Evolutionary conservation across 2,113 vertebrate genomes (phyloP).

Genomic region (Xiphias gladius): DNA sequence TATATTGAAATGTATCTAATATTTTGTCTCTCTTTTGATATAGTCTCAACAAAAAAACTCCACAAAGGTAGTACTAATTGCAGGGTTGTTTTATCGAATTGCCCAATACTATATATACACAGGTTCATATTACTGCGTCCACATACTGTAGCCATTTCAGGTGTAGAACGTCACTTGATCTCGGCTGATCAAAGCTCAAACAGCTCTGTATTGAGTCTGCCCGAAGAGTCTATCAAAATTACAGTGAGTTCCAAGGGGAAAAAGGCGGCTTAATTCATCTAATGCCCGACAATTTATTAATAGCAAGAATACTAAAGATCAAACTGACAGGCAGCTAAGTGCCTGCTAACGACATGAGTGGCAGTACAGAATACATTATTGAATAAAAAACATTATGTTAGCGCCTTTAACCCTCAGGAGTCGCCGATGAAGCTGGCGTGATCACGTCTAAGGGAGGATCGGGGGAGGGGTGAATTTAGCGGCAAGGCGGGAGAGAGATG

Average conservation of each 20-base stretch:
- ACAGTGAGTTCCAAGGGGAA: background rate
- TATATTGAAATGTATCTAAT: background rate
- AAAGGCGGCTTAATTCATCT: background rate
- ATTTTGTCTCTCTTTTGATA: constrained; percentile 33
- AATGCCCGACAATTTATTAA: background rate
- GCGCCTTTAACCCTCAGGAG: background rate
- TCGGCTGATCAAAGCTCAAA: background rate
- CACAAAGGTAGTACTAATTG: background rate
- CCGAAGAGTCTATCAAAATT: background rate
- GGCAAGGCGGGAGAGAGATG: too few species aligned
- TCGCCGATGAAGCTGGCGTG: too few species aligned
- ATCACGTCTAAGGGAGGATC: too few species aligned
- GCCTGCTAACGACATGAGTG: constrained; percentile 9
- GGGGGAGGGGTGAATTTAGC: too few species aligned
- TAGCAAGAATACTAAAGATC: background rate
- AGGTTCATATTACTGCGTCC: background rate
- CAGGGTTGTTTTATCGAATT: background rate
- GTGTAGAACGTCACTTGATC: background rate
- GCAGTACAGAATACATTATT: constrained; percentile 5
- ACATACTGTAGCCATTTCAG: background rate
- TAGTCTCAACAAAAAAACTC: constrained; percentile 6
- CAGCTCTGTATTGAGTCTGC: background rate
- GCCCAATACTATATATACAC: background rate
- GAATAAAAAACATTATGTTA: background rate
- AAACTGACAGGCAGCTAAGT: background rate